These are phyloP conservation scores for Ctenodactylus gundi DNA, from an alignment of 2,113 vertebrate genomes.

Conservation along the genomic window DNA sequence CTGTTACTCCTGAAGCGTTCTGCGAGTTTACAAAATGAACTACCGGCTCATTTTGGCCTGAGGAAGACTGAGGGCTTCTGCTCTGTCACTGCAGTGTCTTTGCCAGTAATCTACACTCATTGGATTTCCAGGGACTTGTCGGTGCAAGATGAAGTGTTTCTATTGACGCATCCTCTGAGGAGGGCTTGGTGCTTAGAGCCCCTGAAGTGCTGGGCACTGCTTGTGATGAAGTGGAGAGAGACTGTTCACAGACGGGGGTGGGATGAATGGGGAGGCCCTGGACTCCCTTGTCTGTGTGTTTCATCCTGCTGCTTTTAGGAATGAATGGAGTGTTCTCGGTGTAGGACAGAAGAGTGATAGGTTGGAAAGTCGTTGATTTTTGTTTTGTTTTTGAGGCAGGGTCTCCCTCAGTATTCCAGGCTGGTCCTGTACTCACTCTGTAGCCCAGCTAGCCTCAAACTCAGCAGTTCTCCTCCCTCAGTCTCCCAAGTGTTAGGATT, in stretches of 20 bases:
- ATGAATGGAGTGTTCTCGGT: neutral
- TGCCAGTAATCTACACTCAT: conserved; percentile 69
- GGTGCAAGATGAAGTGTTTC: conserved; percentile 68
- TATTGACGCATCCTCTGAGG: conserved; percentile 78
- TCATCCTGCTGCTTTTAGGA: conserved; percentile 49
- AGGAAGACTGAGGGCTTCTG: conserved; percentile 37
- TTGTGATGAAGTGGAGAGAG: conserved; percentile 54
- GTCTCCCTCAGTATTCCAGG: too few relatives aligned
- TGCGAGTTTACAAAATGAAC: conserved; percentile 44
- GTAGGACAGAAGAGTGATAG: neutral
- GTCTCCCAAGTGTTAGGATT: too few relatives aligned
- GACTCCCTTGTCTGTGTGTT: neutral
- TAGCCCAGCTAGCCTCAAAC: too few relatives aligned
- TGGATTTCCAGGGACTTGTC: conserved; percentile 72
- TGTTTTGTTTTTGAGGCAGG: too few relatives aligned
- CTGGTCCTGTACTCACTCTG: too few relatives aligned
- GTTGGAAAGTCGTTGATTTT: too few relatives aligned
- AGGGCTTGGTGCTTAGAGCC: conserved; percentile 64
- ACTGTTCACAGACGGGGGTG: too few relatives aligned
- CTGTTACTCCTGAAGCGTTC: conserved; percentile 4
- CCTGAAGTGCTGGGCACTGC: conserved; percentile 15
- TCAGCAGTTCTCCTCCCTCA: too few relatives aligned
- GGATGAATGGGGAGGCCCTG: too few relatives aligned
- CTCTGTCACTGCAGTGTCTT: conserved; percentile 61
- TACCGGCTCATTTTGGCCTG: neutral